These are phyloP conservation scores for Odontothrips loti DNA, from an alignment of 2,888 invertebrate species.

Conservation along the genomic window DNA sequence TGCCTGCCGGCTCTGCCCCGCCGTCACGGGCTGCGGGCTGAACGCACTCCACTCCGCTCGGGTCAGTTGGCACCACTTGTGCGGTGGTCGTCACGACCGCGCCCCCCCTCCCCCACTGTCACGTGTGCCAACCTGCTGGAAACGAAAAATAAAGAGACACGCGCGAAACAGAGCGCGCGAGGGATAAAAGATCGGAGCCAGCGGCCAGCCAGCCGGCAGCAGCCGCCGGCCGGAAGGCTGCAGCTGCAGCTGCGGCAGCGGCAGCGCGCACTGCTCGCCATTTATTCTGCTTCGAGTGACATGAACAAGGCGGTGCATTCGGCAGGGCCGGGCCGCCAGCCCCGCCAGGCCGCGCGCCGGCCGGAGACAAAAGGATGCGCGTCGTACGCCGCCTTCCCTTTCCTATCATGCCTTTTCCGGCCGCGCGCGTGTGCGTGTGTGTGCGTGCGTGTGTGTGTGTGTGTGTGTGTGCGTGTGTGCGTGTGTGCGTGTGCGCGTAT, in stretches of 20 bases:
- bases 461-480: background rate
- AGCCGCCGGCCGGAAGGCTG: no score
- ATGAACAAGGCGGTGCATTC: background rate
- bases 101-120: background rate
- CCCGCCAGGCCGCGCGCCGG: background rate
- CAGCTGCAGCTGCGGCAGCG: no score
- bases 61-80: no score
- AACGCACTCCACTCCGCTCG: no score
- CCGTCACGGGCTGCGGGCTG: no score
- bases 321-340: background rate
- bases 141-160: no score
- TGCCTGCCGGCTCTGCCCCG: no score
- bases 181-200: background rate
- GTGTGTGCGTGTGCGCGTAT: background rate
- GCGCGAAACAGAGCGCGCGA: background rate
- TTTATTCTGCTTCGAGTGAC: slow-evolving; percentile 12
- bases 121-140: background rate
- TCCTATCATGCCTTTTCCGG: background rate
- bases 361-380: background rate
- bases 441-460: background rate
- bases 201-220: background rate
- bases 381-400: background rate
- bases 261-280: background rate
- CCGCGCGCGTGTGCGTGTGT: background rate
- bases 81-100: background rate